Conservation (phyloP, 2,888 invertebrate species). For the Suillia variegata region DNA sequence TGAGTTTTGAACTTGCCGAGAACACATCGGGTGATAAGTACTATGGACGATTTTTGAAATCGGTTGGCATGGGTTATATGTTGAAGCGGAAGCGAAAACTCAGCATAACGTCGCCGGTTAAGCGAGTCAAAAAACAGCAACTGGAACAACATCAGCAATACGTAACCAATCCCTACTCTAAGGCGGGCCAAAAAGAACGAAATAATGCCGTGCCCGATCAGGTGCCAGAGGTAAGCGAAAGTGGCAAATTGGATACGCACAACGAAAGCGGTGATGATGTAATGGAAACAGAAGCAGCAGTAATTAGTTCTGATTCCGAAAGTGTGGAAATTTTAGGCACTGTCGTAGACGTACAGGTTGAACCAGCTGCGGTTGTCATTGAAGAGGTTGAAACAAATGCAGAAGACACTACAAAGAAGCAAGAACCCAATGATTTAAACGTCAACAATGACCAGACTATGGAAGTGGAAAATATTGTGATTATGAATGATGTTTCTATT, state of each 20-base stretch:
- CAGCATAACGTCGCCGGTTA: neutral
- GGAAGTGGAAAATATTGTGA: neutral
- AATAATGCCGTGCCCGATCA: slow-evolving; percentile 28
- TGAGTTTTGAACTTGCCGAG: slow-evolving; percentile 42
- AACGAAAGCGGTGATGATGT: neutral
- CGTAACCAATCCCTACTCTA: slow-evolving; percentile 37
- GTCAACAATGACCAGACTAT: too few species aligned
- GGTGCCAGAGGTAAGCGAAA: slow-evolving; percentile 38
- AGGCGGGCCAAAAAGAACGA: slow-evolving; percentile 17
- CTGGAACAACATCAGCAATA: slow-evolving; percentile 24
- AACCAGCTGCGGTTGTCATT: too few species aligned
- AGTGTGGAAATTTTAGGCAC: too few species aligned
- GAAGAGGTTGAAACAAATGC: too few species aligned
- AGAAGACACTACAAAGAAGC: too few species aligned
- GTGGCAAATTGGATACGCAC: slow-evolving; percentile 22
- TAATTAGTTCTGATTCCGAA: too few species aligned
- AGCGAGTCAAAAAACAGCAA: slow-evolving; percentile 18
- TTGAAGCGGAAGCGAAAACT: slow-evolving; percentile 32
- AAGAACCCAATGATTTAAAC: too few species aligned
- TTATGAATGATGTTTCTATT: neutral
- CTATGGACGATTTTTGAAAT: slow-evolving; percentile 53
- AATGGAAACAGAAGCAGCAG: neutral
- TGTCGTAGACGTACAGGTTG: neutral
- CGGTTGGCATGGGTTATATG: slow-evolving; percentile 44
- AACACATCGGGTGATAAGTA: slow-evolving; percentile 36